Evolutionary conservation across 53 echinoderm and acorn worm genomes (phyloP), one percentile per base, ranked within the genome.

Genomic region (Echinarachnius parma): DNA sequence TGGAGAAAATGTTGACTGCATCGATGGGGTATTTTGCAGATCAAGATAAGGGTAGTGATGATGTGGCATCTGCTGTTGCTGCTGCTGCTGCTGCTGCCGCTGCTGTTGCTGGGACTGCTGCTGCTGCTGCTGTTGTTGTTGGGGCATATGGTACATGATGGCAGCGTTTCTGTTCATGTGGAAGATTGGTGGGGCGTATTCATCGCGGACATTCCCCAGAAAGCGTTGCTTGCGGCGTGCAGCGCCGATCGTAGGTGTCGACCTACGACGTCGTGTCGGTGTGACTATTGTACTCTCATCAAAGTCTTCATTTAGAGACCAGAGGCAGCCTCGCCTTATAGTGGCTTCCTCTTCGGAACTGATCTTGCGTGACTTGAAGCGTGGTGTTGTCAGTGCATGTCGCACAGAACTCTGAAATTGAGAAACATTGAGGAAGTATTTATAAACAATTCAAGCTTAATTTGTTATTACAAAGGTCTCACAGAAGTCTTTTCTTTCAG

Each of bases 341-440:
- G 34, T 11, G 8, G 62, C 31, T 28, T 50, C 39, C 1, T 45
- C 62, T 4, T 53, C 36, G 8, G 53, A 46, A 19, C 34, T 46
- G 18, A 65, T 58, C 75, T 59, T 76, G 9, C 82, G 63, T 15
- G 76, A 79, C 31, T 87, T 87, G 82, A 91, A 96, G 48, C 79
- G 81, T 67, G 87, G 84, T 25, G 78, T 83, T 9, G 87, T 87
- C 31, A 96, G 61, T 15, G 96, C 96, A 74, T 96, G 96, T 8
- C 96, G 84, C 13, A 95, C 84, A 31, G 96, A 94, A 59, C 96
- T 95, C 96, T 95, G 68, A 1, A 33, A 35, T 20, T 33, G 37
- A 22, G 22, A 60, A 37, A 31, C 0, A 62, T 58, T 28, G 19
- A 28, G 10, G 11, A 30, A 13, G 19, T 25, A 4, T 21, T 53